A percentile compares a stretch with the other conserved stretches of the same genome.
phyloP scores from a whole-genome alignment of 2,113 vertebrate species.

The Cyprinus carpio region DNA sequence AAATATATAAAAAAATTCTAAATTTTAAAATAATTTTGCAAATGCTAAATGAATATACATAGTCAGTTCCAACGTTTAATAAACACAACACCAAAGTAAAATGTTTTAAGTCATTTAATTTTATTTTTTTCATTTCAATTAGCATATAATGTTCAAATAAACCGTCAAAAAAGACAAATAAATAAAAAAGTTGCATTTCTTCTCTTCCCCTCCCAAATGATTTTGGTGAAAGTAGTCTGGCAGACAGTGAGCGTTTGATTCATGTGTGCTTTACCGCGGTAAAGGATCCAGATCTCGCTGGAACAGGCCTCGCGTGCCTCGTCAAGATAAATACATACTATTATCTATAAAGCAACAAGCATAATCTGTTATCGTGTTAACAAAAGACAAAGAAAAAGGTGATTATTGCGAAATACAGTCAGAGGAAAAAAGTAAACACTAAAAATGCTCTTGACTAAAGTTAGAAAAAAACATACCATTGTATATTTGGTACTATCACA shows the following conservation, averaged over 20 bases:
- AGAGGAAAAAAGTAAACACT: constrained; percentile 51
- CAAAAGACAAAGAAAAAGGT: constrained; percentile 37
- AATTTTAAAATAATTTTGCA: too few species aligned
- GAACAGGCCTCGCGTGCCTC: background rate
- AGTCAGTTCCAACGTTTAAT: background rate
- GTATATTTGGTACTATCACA: constrained; percentile 54
- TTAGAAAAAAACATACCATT: constrained; percentile 52
- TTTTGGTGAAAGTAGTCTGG: constrained; percentile 29
- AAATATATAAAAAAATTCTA: too few species aligned
- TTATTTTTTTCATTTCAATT: constrained; percentile 60
- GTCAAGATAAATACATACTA: constrained; percentile 40
- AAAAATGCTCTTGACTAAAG: constrained; percentile 31
- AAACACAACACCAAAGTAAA: background rate
- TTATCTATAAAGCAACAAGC: constrained; percentile 48
- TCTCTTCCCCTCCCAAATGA: background rate
- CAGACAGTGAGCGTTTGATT: background rate
- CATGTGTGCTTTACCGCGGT: background rate
- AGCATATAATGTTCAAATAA: constrained; percentile 64
- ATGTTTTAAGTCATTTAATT: background rate
- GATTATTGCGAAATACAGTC: constrained; percentile 44
- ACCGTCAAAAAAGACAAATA: constrained; percentile 46
- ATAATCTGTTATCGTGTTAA: constrained; percentile 46
- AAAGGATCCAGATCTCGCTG: background rate
- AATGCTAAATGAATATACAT: too few species aligned
- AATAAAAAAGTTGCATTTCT: constrained; percentile 48